phyloP scores from a whole-genome alignment of 2,113 vertebrate species.

The Nettapus auritus region DNA sequence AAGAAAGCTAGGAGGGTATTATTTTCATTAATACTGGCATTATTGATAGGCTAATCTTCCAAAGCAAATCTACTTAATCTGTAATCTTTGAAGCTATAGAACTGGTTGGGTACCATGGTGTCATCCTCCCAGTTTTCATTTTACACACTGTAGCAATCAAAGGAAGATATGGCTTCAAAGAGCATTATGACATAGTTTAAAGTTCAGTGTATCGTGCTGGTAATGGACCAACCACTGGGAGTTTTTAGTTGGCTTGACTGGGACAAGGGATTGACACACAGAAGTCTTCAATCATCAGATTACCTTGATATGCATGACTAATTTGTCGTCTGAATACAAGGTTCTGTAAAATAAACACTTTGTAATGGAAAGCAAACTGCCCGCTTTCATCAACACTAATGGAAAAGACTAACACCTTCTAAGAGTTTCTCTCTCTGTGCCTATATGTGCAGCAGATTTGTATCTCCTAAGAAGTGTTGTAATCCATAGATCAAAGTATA shows the following conservation, averaged over 20 bases:
- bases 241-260: background rate
- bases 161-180: background rate
- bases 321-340: background rate
- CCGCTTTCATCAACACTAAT: background rate
- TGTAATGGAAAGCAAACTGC: background rate
- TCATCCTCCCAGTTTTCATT: background rate
- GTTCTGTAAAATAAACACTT: slow-evolving; percentile 1
- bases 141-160: background rate
- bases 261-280: background rate
- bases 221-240: background rate
- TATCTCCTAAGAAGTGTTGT: background rate
- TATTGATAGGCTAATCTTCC: slow-evolving; percentile 26
- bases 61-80: slow-evolving; percentile 31
- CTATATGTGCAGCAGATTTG: background rate
- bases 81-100: slow-evolving; percentile 25
- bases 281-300: background rate
- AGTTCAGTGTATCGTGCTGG: background rate
- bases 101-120: background rate
- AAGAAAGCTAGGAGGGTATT: slow-evolving; percentile 17
- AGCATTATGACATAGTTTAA: background rate
- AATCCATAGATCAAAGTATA: background rate
- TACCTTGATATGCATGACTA: background rate
- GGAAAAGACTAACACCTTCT: background rate
- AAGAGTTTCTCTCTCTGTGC: background rate
- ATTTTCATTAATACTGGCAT: slow-evolving; percentile 21